Percentiles rank a stretch among this genome's conserved stretches.
phyloP scores from a whole-genome alignment of 1,140 invertebrate genomes.

The Idris sp. region DNA sequence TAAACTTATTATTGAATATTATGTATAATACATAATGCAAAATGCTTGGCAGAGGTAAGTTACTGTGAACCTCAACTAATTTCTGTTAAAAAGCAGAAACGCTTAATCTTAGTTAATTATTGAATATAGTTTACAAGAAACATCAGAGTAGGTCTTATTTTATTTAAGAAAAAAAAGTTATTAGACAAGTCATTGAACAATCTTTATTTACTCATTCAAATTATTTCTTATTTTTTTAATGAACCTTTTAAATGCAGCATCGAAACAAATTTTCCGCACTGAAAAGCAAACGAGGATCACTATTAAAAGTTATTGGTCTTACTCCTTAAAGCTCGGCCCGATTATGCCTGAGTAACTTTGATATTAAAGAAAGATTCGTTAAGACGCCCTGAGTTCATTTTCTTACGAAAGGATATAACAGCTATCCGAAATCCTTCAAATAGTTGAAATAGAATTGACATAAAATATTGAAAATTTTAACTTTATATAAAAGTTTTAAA shows the following conservation, averaged over 20 bases:
- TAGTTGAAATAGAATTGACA: constrained; percentile 46
- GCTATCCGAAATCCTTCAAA: constrained; percentile 49
- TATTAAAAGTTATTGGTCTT: constrained; percentile 68
- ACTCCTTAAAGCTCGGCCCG: constrained; percentile 37
- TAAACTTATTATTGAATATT: too few relatives aligned
- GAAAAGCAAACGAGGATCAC: constrained; percentile 60
- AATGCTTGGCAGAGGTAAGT: too few relatives aligned
- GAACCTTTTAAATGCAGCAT: constrained; percentile 18
- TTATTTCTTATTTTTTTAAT: constrained; percentile 13
- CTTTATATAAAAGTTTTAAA: too few relatives aligned
- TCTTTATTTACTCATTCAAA: constrained; percentile 29
- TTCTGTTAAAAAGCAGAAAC: too few relatives aligned
- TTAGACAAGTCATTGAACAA: constrained; percentile 6
- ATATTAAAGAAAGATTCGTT: constrained; percentile 66
- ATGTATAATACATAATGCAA: too few relatives aligned
- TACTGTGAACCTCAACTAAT: too few relatives aligned
- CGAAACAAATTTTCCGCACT: constrained; percentile 63
- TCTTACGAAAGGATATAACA: constrained; percentile 60
- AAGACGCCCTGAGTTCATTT: constrained; percentile 65
- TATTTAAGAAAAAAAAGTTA: too few relatives aligned
- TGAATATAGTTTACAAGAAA: too few relatives aligned
- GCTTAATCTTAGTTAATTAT: too few relatives aligned
- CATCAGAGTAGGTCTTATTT: too few relatives aligned
- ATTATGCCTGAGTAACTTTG: constrained; percentile 61
- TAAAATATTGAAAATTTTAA: too few relatives aligned